Evolutionary conservation across 1,140 invertebrate genomes (phyloP).

Genomic region (Drosophila sp.): DNA sequence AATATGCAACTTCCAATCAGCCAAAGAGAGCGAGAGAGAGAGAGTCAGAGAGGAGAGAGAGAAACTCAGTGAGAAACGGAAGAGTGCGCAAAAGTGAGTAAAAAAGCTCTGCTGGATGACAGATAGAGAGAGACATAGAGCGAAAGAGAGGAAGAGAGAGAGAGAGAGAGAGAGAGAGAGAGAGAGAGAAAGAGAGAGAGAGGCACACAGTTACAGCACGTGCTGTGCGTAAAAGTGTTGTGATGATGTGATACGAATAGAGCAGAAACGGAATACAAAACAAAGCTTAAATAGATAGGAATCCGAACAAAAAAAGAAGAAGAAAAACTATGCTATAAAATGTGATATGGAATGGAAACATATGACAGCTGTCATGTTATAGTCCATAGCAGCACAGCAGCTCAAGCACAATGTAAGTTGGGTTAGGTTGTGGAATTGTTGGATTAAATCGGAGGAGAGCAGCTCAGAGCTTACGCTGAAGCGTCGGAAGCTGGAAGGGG

Average conservation of each 20-base stretch:
- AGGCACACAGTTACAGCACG: constrained; percentile 37
- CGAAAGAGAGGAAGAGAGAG: too few species aligned
- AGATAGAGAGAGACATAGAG: constrained; percentile 16
- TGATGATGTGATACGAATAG: constrained; percentile 30
- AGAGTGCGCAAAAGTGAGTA: constrained; percentile 26
- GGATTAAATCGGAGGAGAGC: constrained; percentile 49
- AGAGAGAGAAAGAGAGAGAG: constrained; percentile 39
- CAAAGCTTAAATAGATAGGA: constrained; percentile 50
- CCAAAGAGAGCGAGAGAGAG: constrained; percentile 32
- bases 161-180: constrained; percentile 53
- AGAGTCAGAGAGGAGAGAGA: constrained; percentile 5
- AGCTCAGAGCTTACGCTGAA: constrained; percentile 8
- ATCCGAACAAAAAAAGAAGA: constrained; percentile 20
- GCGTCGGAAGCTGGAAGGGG: constrained; percentile 3
- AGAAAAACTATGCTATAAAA: constrained; percentile 54
- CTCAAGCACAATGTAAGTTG: constrained; percentile 65
- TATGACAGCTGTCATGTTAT: constrained; percentile 80
- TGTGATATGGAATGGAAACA: constrained; percentile 65
- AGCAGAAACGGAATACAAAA: constrained; percentile 28
- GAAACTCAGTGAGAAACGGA: background rate
- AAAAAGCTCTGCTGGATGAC: constrained; percentile 19
- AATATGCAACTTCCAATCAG: constrained; percentile 63
- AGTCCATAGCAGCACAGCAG: constrained; percentile 59
- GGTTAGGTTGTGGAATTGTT: constrained; percentile 78
- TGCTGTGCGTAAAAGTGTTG: constrained; percentile 44